Percentiles rank a stretch among this genome's conserved stretches.
These are phyloP conservation scores for Pyrgus malvae DNA, from an alignment of 2,888 invertebrate species.

Conservation along the genomic window DNA sequence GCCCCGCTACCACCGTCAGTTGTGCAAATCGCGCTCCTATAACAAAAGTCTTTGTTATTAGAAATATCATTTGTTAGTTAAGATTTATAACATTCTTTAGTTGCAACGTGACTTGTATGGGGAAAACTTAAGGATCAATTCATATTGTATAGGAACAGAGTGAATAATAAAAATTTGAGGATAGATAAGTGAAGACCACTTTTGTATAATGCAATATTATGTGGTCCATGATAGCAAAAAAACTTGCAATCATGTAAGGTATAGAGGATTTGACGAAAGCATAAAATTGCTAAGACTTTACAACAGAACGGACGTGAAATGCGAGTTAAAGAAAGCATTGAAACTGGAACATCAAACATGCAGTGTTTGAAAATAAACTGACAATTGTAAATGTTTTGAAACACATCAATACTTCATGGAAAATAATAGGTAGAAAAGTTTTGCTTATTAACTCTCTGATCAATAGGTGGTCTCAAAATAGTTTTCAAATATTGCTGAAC, in stretches of 20 bases:
- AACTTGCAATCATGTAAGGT: too few relatives aligned
- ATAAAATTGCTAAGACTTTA: neutral
- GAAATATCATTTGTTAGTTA: neutral
- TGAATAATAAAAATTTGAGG: too few relatives aligned
- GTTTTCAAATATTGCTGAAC: neutral
- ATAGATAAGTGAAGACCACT: too few relatives aligned
- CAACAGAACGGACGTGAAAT: neutral
- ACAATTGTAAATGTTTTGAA: constrained; percentile 14
- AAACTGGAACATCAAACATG: constrained; percentile 8
- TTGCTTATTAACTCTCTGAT: neutral
- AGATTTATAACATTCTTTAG: too few relatives aligned
- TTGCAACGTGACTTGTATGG: too few relatives aligned
- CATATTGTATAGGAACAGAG: too few relatives aligned
- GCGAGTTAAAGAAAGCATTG: neutral
- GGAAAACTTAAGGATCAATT: too few relatives aligned
- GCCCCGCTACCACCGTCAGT: constrained; percentile 59
- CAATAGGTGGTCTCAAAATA: neutral
- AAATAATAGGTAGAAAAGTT: neutral
- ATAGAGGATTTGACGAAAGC: too few relatives aligned
- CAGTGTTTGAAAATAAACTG: constrained; percentile 17
- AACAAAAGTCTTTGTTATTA: constrained; percentile 34
- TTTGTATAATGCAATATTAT: too few relatives aligned
- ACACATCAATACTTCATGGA: constrained; percentile 1
- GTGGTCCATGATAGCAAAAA: too few relatives aligned
- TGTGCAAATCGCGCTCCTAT: constrained; percentile 75